Percentiles rank a stretch among this genome's conserved stretches.
Conservation (phyloP, 2,888 invertebrate species). For the Agonopterix heracliana region DNA sequence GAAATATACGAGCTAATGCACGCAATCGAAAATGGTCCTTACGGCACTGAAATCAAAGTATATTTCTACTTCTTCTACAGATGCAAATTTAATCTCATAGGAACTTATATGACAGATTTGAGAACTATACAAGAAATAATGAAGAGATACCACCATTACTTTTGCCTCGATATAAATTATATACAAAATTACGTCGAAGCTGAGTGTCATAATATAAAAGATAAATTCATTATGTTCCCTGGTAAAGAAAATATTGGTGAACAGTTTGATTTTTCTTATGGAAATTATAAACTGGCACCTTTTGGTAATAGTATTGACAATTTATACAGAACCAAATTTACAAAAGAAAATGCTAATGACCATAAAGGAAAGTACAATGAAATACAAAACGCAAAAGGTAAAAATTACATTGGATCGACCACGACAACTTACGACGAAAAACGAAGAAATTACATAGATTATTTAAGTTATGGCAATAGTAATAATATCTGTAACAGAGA, state of each 20-base stretch:
- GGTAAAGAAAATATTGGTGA: neutral
- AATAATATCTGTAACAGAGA: too few species aligned
- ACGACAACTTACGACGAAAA: too few species aligned
- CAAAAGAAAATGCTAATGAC: too few species aligned
- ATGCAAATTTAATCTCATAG: slow-evolving; percentile 3
- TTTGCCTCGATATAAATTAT: slow-evolving; percentile 5
- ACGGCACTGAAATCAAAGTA: slow-evolving; percentile 2
- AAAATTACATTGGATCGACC: too few species aligned
- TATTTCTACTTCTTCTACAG: slow-evolving; percentile 5
- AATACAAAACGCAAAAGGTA: too few species aligned
- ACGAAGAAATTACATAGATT: too few species aligned
- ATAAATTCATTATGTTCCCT: neutral
- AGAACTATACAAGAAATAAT: slow-evolving; percentile 3
- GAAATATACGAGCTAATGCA: slow-evolving; percentile 6
- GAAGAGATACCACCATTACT: slow-evolving; percentile 5
- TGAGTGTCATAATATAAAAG: neutral
- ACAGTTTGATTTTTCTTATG: too few species aligned
- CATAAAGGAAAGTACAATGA: too few species aligned
- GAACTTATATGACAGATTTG: neutral
- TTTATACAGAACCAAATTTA: too few species aligned
- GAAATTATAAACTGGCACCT: too few species aligned
- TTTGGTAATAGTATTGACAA: too few species aligned
- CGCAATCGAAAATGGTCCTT: neutral
- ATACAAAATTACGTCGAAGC: neutral
- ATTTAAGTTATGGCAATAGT: too few species aligned